Percentiles rank a stretch among this genome's conserved stretches.
phyloP scores from a whole-genome alignment of 1,140 invertebrate genomes.

The Pseudomyrmex dendroicus region DNA sequence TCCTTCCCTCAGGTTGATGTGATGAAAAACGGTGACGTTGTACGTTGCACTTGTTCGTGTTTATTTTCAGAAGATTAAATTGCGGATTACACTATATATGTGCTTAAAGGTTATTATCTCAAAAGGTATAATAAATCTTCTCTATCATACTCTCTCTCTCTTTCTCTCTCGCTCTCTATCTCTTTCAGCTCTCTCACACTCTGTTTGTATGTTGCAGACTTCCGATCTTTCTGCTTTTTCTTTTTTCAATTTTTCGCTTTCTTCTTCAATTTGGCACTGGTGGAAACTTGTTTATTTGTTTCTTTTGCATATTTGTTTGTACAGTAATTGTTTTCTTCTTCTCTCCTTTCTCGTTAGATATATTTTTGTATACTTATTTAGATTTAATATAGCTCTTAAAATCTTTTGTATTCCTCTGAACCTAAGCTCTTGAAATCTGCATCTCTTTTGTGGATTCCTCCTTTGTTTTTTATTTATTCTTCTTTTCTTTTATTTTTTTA shows the following conservation, averaged over 20 bases:
- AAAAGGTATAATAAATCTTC: conserved; percentile 43
- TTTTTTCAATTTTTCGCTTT: conserved; percentile 58
- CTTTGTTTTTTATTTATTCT: no score
- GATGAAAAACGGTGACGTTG: neutral
- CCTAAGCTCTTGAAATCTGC: conserved; percentile 78
- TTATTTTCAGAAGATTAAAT: conserved; percentile 37
- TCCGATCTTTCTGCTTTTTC: conserved; percentile 48
- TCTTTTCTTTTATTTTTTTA: conserved; percentile 72
- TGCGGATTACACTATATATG: conserved; percentile 33
- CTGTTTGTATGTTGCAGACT: no score
- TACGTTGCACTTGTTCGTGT: conserved; percentile 20
- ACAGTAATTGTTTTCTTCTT: conserved; percentile 66
- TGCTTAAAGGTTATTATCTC: conserved; percentile 40
- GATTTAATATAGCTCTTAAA: conserved; percentile 81
- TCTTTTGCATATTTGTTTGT: conserved; percentile 68
- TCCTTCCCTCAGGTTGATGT: conserved; percentile 39
- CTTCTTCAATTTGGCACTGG: conserved; percentile 84
- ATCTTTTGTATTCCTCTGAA: conserved; percentile 73
- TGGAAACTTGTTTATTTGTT: conserved; percentile 79
- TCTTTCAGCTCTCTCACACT: conserved; percentile 5
- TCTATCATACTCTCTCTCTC: conserved; percentile 42
- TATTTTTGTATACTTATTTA: conserved; percentile 85
- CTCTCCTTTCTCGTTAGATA: conserved; percentile 76
- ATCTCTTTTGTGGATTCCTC: no score
- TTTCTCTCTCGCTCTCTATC: conserved; percentile 24